Percentiles rank a stretch among this genome's conserved stretches.
phyloP scores from a whole-genome alignment of 2,888 invertebrate genomes.

The Tachystola acroxantha region DNA sequence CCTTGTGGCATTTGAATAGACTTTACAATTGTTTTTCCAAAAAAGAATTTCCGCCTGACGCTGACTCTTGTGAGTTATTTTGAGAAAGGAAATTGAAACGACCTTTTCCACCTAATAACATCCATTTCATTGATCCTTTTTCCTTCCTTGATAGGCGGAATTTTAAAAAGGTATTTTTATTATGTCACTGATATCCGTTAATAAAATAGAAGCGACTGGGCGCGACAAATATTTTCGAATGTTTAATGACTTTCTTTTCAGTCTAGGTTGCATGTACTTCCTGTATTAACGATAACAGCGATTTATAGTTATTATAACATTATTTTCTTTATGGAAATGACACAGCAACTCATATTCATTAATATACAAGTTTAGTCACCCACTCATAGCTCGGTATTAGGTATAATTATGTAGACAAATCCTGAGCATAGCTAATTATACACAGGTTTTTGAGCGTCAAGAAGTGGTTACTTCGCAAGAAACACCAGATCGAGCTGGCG shows the following conservation, averaged over 20 bases:
- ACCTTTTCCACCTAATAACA: constrained; percentile 68
- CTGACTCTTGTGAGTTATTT: constrained; percentile 31
- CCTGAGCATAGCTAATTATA: too few relatives aligned
- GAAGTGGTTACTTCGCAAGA: constrained; percentile 98
- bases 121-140: neutral
- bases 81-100: constrained; percentile 84
- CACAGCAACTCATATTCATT: too few relatives aligned
- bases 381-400: too few relatives aligned
- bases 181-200: neutral
- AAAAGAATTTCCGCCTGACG: neutral
- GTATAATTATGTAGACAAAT: too few relatives aligned
- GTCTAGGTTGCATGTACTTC: too few relatives aligned
- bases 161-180: neutral
- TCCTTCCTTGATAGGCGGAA: neutral
- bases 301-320: too few relatives aligned
- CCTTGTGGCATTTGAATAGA: constrained; percentile 6
- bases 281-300: too few relatives aligned
- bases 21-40: constrained; percentile 1
- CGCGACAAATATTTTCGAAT: too few relatives aligned
- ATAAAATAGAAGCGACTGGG: too few relatives aligned
- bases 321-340: too few relatives aligned
- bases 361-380: too few relatives aligned
- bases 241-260: too few relatives aligned
- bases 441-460: constrained; percentile 97
- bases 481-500: constrained; percentile 97